Conservation (phyloP, 2,888 invertebrate species). For the Netelia melanura region DNA sequence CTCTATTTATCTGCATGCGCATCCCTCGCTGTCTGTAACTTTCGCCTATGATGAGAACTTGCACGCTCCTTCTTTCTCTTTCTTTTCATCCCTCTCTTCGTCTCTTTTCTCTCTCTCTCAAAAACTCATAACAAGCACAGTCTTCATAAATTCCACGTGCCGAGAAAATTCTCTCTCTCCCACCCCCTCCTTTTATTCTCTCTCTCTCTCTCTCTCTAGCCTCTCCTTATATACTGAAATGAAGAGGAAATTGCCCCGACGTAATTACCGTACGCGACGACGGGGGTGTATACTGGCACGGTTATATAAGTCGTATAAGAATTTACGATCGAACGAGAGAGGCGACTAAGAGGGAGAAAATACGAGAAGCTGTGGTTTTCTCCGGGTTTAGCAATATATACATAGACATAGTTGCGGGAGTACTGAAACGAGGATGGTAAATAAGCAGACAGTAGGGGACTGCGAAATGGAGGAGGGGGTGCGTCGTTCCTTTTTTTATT, state of each 20-base stretch:
- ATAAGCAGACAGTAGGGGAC: constrained; percentile 7
- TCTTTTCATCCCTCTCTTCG: too few relatives aligned
- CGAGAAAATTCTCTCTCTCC: not conserved
- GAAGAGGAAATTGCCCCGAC: constrained; percentile 65
- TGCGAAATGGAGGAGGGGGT: constrained; percentile 6
- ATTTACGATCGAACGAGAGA: constrained; percentile 65
- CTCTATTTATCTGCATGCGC: not conserved
- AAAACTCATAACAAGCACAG: constrained; percentile 41
- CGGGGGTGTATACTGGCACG: constrained; percentile 35
- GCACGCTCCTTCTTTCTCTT: too few relatives aligned
- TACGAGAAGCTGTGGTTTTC: constrained; percentile 25
- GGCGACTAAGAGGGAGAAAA: constrained; percentile 32
- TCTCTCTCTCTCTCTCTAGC: constrained; percentile 17
- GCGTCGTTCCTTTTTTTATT: constrained; percentile 23
- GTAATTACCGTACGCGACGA: constrained; percentile 67
- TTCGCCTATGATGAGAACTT: constrained; percentile 33
- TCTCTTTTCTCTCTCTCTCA: not conserved
- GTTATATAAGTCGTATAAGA: constrained; percentile 63
- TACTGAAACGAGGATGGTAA: constrained; percentile 21
- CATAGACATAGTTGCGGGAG: constrained; percentile 21
- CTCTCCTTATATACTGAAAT: constrained; percentile 42
- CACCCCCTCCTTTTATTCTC: constrained; percentile 23
- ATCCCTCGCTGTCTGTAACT: not conserved
- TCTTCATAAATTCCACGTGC: constrained; percentile 51
- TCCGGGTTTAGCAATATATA: constrained; percentile 26